Evolutionary conservation across 2,888 invertebrate species (phyloP).

Genomic region (Drosophila atroscutellata): DNA sequence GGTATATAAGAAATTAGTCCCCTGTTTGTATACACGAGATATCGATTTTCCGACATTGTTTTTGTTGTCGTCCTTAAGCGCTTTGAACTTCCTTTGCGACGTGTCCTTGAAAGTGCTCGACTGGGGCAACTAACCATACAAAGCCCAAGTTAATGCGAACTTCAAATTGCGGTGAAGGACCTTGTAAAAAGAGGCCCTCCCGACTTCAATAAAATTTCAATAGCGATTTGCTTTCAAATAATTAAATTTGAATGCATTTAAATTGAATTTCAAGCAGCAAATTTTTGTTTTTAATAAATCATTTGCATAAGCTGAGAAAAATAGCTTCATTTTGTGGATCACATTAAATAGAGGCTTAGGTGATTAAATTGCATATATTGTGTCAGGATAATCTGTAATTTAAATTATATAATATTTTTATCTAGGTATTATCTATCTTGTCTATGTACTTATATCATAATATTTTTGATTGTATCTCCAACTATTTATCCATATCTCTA

Average conservation of each 20-base stretch:
- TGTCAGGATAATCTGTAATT: neutral
- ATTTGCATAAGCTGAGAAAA: neutral
- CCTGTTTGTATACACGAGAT: constrained; percentile 43
- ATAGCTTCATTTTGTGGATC: neutral
- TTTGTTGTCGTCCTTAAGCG: constrained; percentile 51
- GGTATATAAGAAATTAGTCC: constrained; percentile 21
- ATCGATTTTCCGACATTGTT: constrained; percentile 65
- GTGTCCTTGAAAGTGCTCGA: constrained; percentile 61
- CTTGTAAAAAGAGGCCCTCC: constrained; percentile 34
- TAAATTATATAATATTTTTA: neutral
- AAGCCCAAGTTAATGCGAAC: constrained; percentile 73
- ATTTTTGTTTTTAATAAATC: neutral
- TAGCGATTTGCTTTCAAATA: constrained; percentile 11
- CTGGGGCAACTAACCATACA: constrained; percentile 53
- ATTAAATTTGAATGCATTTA: constrained; percentile 11
- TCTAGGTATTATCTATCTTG: neutral
- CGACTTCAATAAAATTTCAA: constrained; percentile 15
- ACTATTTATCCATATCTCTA: neutral
- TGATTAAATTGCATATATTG: neutral
- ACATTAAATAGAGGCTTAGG: neutral
- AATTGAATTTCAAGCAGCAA: neutral
- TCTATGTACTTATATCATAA: neutral
- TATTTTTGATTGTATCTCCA: neutral
- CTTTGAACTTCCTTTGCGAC: constrained; percentile 73
- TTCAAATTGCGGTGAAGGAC: constrained; percentile 56